Evolutionary conservation across 2,113 vertebrate genomes (phyloP).

Genomic region (Urocolius indicus): DNA sequence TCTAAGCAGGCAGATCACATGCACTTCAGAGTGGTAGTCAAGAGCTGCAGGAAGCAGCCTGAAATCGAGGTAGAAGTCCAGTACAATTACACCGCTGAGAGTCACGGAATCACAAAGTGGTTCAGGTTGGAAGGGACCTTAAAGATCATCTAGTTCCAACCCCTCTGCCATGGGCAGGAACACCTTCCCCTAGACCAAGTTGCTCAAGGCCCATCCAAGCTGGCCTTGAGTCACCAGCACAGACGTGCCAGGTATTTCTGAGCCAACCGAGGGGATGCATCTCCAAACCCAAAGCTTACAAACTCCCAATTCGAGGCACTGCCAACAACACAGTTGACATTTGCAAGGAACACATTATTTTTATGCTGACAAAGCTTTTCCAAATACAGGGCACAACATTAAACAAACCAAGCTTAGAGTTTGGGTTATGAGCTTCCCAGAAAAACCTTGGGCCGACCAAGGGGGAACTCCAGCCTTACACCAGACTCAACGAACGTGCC

Average conservation of each 20-base stretch:
- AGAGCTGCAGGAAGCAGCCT: background rate
- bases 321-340: background rate
- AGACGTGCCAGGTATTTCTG: background rate
- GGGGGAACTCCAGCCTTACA: background rate
- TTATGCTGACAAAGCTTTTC: background rate
- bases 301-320: background rate
- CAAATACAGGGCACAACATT: background rate
- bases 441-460: background rate
- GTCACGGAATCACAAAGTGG: background rate
- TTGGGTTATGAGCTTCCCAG: background rate
- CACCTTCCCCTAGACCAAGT: no score
- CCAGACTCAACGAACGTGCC: background rate
- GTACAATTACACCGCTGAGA: background rate
- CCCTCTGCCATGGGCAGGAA: no score
- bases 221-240: background rate
- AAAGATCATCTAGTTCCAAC: no score
- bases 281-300: background rate
- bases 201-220: no score
- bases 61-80: background rate
- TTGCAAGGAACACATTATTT: background rate
- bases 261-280: fast-evolving
- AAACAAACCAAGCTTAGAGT: background rate
- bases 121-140: no score
- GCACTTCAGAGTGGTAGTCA: fast-evolving
- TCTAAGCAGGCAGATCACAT: background rate